Evolutionary conservation across 1,140 invertebrate species (phyloP).

Genomic region (Halictus rubicundus): DNA sequence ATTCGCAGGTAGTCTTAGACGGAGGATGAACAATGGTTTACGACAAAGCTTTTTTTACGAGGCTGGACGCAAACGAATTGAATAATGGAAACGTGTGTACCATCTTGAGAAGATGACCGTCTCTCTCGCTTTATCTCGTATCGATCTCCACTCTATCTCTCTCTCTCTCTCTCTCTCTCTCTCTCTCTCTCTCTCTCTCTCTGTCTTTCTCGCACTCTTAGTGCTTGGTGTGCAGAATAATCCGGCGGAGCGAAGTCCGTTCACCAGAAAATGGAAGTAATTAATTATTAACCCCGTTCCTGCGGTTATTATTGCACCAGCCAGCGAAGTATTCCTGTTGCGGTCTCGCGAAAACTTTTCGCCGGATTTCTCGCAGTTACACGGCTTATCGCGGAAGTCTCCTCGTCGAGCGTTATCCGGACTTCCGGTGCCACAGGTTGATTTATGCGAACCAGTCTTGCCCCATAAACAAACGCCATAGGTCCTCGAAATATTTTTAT

Average conservation of each 20-base stretch:
- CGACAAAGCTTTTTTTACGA: background rate
- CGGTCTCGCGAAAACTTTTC: background rate
- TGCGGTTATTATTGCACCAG: background rate
- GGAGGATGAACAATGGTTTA: background rate
- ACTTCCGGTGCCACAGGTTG: background rate
- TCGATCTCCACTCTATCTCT: too few relatives aligned
- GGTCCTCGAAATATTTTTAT: too few relatives aligned
- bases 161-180: background rate
- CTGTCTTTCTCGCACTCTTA: background rate
- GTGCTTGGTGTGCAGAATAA: background rate
- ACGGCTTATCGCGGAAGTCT: background rate
- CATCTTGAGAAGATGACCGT: background rate
- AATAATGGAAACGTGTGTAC: conserved; percentile 1
- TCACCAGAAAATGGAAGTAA: conserved; percentile 13
- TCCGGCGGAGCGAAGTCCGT: background rate
- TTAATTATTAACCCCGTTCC: conserved; percentile 32
- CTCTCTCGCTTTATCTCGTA: background rate
- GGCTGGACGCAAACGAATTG: background rate
- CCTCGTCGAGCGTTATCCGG: background rate
- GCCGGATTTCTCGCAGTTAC: background rate
- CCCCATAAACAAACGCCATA: too few relatives aligned
- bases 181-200: background rate
- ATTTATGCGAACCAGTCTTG: too few relatives aligned
- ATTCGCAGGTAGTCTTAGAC: too few relatives aligned
- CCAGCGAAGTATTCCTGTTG: background rate